Percentiles rank a stretch among this genome's conserved stretches.
Conservation (phyloP, 2,797 vertebrate species). For the Oreochromis mossambicus region DNA sequence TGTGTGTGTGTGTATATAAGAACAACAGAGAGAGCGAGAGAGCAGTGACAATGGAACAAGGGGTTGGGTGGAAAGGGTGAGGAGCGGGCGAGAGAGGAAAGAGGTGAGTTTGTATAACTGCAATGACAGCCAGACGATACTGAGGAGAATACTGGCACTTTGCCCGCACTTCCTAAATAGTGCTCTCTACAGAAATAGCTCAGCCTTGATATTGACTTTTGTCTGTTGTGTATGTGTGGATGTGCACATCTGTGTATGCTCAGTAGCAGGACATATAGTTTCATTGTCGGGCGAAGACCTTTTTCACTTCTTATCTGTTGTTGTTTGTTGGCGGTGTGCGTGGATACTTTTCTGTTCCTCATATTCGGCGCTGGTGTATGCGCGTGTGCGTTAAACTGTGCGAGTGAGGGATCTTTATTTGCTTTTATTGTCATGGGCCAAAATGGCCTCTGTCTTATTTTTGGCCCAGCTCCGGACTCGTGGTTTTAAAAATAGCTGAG, state of each 20-base stretch:
- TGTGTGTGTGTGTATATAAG: not conserved
- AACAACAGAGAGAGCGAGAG: slow-evolving; percentile 7
- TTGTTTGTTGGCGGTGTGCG: not conserved
- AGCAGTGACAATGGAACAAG: slow-evolving; percentile 61
- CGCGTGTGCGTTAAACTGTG: not conserved
- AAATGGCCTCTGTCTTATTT: slow-evolving; percentile 79
- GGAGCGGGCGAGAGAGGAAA: slow-evolving; percentile 61
- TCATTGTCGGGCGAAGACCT: slow-evolving; percentile 41
- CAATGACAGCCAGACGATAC: slow-evolving; percentile 71
- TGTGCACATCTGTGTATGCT: slow-evolving; percentile 30
- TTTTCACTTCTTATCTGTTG: slow-evolving; percentile 16
- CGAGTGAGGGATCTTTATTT: slow-evolving; percentile 1
- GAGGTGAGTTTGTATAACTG: slow-evolving; percentile 70
- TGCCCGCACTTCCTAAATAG: slow-evolving; percentile 78
- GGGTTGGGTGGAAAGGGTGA: slow-evolving; percentile 55
- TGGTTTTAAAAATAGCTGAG: slow-evolving; percentile 77
- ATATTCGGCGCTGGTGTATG: not conserved
- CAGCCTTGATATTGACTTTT: slow-evolving; percentile 79
- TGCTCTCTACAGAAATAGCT: slow-evolving; percentile 78
- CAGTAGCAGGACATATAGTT: slow-evolving; percentile 18
- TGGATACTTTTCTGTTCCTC: not conserved
- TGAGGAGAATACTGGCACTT: slow-evolving; percentile 72
- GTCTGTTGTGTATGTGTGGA: slow-evolving; percentile 44
- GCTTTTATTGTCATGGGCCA: slow-evolving; percentile 66
- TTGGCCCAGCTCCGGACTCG: slow-evolving; percentile 67